A percentile compares a stretch with the other conserved stretches of the same genome.
Evolutionary conservation across 2,888 invertebrate genomes (phyloP).

Genomic region (Lepas anatifera): DNA sequence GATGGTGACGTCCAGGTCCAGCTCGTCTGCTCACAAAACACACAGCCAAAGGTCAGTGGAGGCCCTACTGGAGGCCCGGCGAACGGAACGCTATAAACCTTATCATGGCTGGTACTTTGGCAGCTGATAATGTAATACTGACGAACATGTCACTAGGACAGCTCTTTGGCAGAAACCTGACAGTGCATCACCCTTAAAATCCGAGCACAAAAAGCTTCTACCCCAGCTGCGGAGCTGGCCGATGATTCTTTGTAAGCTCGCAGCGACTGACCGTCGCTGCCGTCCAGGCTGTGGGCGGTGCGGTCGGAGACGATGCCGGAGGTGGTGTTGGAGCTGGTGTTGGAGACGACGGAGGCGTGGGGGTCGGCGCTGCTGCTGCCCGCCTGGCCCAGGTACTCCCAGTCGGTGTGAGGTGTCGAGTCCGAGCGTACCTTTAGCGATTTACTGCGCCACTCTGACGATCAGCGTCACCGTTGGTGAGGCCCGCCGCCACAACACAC

Average conservation of each 20-base stretch:
- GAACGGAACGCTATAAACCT: too few species aligned
- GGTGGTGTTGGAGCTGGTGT: slow-evolving; percentile 91
- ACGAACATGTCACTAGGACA: too few species aligned
- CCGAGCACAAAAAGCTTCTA: too few species aligned
- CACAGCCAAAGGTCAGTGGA: too few species aligned
- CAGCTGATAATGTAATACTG: too few species aligned
- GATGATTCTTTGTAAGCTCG: too few species aligned
- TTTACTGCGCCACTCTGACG: not conserved
- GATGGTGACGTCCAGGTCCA: slow-evolving; percentile 43
- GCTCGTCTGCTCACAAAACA: not conserved
- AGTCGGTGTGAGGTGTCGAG: not conserved
- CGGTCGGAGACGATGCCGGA: slow-evolving; percentile 93
- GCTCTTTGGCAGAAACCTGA: too few species aligned
- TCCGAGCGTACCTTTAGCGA: not conserved
- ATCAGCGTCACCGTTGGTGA: not conserved
- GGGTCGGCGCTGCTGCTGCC: slow-evolving; percentile 43
- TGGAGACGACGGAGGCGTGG: slow-evolving; percentile 78
- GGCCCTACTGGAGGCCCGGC: too few species aligned
- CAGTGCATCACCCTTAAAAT: too few species aligned
- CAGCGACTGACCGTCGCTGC: slow-evolving; percentile 48
- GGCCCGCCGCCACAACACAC: not conserved
- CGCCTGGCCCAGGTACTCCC: not conserved
- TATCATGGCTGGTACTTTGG: too few species aligned
- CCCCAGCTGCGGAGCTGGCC: too few species aligned
- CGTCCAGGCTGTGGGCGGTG: slow-evolving; percentile 78